Base-by-base conservation (phyloP, 2,888 invertebrate genomes). In the Scaptomyza cyrtandrae region DNA sequence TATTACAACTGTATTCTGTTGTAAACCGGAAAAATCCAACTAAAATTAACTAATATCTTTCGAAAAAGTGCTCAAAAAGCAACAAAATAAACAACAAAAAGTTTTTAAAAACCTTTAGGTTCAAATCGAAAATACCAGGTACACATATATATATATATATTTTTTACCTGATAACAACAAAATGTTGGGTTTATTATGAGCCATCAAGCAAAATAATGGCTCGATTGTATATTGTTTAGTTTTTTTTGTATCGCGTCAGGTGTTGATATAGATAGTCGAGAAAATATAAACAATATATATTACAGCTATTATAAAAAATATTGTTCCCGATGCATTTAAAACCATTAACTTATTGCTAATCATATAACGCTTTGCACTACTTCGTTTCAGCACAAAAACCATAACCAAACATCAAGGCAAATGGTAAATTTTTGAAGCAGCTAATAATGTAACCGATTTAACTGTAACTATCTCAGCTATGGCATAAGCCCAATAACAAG, bases 371-470 rank as follows among this genome's bases (percentile, higher is more conserved):
- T 83, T 87, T 87, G 81, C 86, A 85, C 79, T 83, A 80, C 80
- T 88, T 89, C 89, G 80, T 96, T 96, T 93, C 96, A 96, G 96
- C 95, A 96, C 96, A 94, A 96, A 96, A 94, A 95, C 95, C 93
- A 95, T 96, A 94, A 95, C 95, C 93, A 95, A 96, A 94, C 96
- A 95, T 94, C 95, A 94, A 94, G 96, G 96, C 94, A 95, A 95
- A 95, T 96, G 96, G 96, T 96, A 96, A 96, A 90, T 86, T 88
- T 76, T 72, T 74, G 74, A 86, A 86, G 71, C 84, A 83, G 83
- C 86, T 80, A 74, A 78, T 81, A 81, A 81, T 65, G 24, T 75
- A 80, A 78, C 58, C 60, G 13, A 60, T 24, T 44, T 6, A 39
- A 39, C 27, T 54, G 62, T 53, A 44, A 61, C 53, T 39, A 46